phyloP scores from a whole-genome alignment of 1,140 invertebrate genomes.

The Drosophila saltans region DNA sequence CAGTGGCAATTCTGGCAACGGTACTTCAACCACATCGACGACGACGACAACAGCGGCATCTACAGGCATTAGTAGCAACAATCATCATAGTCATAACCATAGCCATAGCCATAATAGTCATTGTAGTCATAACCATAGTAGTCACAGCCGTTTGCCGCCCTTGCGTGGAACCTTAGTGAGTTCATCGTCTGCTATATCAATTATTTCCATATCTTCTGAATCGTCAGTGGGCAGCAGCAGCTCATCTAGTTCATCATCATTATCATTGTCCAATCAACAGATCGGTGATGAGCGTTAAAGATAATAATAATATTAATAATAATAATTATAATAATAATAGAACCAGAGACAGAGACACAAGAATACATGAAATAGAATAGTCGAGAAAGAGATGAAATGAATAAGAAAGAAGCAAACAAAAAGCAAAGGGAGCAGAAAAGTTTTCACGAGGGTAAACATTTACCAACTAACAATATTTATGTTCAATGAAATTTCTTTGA shows the following conservation, averaged over 20 bases:
- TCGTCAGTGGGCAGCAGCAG: conserved; percentile 72
- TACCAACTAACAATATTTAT: not conserved
- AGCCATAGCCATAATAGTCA: conserved; percentile 12
- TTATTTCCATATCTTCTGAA: conserved; percentile 82
- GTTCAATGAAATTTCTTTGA: conserved; percentile 6
- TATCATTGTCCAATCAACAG: conserved; percentile 48
- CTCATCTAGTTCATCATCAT: conserved; percentile 63
- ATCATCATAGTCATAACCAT: conserved; percentile 11
- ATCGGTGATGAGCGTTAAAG: conserved; percentile 45
- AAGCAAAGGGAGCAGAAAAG: not conserved
- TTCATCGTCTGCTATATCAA: conserved; percentile 72
- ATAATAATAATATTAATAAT: not conserved
- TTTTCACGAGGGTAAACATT: not conserved
- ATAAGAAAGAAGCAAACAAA: not conserved
- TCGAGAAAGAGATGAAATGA: conserved; percentile 1
- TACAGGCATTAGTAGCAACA: conserved; percentile 14
- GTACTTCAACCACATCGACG: conserved; percentile 14
- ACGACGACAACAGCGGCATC: conserved; percentile 4
- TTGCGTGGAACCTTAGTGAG: conserved; percentile 66
- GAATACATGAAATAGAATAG: conserved; percentile 11
- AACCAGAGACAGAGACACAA: conserved; percentile 20
- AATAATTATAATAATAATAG: conserved; percentile 8
- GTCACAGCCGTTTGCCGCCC: conserved; percentile 49
- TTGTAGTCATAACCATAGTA: conserved; percentile 22
- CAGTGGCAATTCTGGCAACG: not conserved